These are phyloP conservation scores for Lerista edwardsae DNA, from an alignment of 2,797 vertebrate species.

Conservation along the genomic window DNA sequence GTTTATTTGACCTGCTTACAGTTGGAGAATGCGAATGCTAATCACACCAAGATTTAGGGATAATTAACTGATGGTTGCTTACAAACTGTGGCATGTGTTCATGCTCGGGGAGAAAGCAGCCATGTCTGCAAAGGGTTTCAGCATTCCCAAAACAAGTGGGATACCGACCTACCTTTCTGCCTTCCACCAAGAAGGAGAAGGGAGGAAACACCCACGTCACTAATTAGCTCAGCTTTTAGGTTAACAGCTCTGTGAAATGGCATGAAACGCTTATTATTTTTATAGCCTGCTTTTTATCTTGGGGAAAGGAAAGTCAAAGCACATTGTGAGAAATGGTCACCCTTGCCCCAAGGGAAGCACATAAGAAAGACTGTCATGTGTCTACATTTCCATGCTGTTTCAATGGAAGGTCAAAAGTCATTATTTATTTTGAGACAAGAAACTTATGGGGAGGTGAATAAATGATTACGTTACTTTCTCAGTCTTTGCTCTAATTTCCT, in stretches of 20 bases:
- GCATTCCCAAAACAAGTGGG: background rate
- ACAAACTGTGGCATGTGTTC: rapidly evolving
- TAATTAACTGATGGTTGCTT: rapidly evolving
- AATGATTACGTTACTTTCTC: slow-evolving; percentile 52
- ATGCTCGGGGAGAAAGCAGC: background rate
- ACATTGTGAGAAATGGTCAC: background rate
- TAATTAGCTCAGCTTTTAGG: background rate
- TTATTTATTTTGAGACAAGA: slow-evolving; percentile 56
- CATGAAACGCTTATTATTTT: slow-evolving; percentile 49
- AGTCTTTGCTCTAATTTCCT: slow-evolving; percentile 59
- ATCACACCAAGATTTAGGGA: background rate
- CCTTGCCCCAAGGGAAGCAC: background rate
- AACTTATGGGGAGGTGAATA: slow-evolving; percentile 47
- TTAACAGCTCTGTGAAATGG: slow-evolving; percentile 15
- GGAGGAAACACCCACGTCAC: rapidly evolving
- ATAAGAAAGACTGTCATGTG: slow-evolving; percentile 20
- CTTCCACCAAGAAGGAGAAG: background rate
- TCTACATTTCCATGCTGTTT: slow-evolving; percentile 47
- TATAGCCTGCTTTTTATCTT: slow-evolving; percentile 16
- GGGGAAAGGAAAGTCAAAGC: slow-evolving; percentile 26
- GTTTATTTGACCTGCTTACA: background rate
- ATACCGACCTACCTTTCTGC: background rate
- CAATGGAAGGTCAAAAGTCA: slow-evolving; percentile 46
- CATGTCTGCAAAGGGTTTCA: background rate
- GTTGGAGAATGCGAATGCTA: rapidly evolving